Conservation (phyloP, 2,888 invertebrate species). For the Lamproptera curius region DNA sequence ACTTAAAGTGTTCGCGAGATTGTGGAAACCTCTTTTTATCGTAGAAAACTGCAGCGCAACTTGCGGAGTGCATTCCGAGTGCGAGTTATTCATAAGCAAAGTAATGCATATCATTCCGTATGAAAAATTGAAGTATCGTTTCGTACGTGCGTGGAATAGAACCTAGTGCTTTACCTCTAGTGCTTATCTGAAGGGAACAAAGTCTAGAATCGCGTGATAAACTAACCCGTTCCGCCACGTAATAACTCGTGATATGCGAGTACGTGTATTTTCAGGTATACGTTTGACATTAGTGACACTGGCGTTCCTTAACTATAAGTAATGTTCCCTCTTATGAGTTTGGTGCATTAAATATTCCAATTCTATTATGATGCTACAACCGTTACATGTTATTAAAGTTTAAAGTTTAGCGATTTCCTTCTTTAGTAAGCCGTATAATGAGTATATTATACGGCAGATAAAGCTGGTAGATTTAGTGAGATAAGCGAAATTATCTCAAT, state of each 20-base stretch:
- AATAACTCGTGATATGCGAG: conserved; percentile 6
- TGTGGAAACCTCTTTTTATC: too few species aligned
- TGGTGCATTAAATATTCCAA: too few species aligned
- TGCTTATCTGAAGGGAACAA: not conserved
- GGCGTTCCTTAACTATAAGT: not conserved
- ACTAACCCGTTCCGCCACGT: conserved; percentile 4
- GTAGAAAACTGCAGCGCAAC: not conserved
- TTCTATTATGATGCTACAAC: too few species aligned
- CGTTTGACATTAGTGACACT: conserved; percentile 10
- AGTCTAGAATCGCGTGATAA: not conserved
- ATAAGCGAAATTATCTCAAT: too few species aligned
- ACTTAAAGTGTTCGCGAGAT: too few species aligned
- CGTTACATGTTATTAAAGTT: too few species aligned
- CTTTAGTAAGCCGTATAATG: too few species aligned
- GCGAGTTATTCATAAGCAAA: conserved; percentile 12
- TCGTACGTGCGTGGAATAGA: conserved; percentile 9
- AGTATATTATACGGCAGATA: too few species aligned
- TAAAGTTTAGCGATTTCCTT: too few species aligned
- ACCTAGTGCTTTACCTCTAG: not conserved
- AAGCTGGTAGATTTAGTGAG: too few species aligned
- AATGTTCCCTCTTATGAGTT: not conserved
- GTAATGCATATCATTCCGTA: conserved; percentile 18
- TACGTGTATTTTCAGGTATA: conserved; percentile 6
- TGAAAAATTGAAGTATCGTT: conserved; percentile 19
- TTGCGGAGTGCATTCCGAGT: conserved; percentile 6